phyloP scores from a whole-genome alignment of 2,888 invertebrate species.

The Sinotaia quadrata region DNA sequence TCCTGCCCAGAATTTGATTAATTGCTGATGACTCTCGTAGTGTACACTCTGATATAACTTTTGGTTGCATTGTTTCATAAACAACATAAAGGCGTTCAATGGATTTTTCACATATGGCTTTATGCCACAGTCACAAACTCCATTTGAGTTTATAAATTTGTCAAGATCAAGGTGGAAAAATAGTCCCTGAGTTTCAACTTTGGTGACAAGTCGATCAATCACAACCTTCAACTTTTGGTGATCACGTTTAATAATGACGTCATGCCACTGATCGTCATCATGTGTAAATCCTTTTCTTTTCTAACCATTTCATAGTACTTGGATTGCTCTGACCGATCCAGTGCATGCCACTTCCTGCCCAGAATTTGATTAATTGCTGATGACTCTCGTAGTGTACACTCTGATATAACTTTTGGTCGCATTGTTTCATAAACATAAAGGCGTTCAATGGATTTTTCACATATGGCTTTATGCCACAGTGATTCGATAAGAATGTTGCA shows the following conservation, averaged over 20 bases:
- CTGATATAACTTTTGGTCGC: constrained; percentile 98
- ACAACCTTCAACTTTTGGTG: constrained; percentile 88
- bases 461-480: constrained; percentile 80
- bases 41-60: constrained; percentile 98
- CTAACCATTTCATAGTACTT: constrained; percentile 99
- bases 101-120: constrained; percentile 95
- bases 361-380: constrained; percentile 99
- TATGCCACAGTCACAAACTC: too few relatives aligned
- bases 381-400: constrained; percentile 98
- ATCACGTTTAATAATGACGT: constrained; percentile 89
- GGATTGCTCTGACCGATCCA: constrained; percentile 99
- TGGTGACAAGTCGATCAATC: constrained; percentile 90
- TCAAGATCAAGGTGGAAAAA: constrained; percentile 93
- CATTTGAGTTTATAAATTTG: constrained; percentile 77
- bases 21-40: constrained; percentile 99
- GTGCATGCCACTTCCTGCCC: constrained; percentile 92
- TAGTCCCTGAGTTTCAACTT: constrained; percentile 86
- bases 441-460: constrained; percentile 99
- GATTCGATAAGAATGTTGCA: too few relatives aligned
- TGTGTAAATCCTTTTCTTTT: constrained; percentile 99
- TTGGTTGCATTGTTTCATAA: constrained; percentile 99
- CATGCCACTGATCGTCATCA: constrained; percentile 99
- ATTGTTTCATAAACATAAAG: constrained; percentile 99
- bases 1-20: constrained; percentile 91
- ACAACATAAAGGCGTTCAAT: constrained; percentile 99